Conservation (phyloP, 2,888 invertebrate species). For the Sarcophaga caerulescens region DNA sequence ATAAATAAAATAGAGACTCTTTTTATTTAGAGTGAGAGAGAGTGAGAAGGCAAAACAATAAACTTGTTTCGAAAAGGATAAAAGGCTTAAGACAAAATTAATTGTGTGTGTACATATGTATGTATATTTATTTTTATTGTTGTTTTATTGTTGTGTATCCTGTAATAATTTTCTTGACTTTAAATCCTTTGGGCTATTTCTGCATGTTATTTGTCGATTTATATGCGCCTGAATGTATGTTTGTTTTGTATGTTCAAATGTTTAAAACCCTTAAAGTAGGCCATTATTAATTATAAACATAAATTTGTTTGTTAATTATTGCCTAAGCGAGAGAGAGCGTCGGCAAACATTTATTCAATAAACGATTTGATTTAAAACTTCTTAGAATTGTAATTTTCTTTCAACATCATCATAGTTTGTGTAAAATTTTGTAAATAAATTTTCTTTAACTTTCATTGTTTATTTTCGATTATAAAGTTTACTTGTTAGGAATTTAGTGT, state of each 20-base stretch:
- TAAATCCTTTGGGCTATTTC: neutral
- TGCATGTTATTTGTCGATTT: neutral
- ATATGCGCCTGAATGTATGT: constrained; percentile 12
- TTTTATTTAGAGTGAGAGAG: neutral
- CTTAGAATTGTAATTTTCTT: neutral
- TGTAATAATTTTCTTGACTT: constrained; percentile 44
- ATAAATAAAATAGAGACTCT: neutral
- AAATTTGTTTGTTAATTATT: constrained; percentile 22
- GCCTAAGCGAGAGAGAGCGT: neutral
- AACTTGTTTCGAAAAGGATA: constrained; percentile 58
- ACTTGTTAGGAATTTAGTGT: too few species aligned
- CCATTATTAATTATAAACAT: constrained; percentile 49
- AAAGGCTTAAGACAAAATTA: constrained; percentile 49
- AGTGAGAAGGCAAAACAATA: neutral
- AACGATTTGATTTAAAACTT: constrained; percentile 5
- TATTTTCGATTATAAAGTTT: constrained; percentile 5
- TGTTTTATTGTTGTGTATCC: constrained; percentile 38
- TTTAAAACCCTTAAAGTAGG: constrained; percentile 21
- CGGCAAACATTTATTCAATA: constrained; percentile 5
- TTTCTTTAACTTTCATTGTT: constrained; percentile 11
- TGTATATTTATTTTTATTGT: too few species aligned
- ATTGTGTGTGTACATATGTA: neutral
- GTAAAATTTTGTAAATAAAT: neutral
- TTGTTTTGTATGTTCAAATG: constrained; percentile 43
- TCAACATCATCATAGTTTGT: neutral